Evolutionary conservation across 2,113 vertebrate species (phyloP).

Genomic region (Girardinichthys multiradiatus): DNA sequence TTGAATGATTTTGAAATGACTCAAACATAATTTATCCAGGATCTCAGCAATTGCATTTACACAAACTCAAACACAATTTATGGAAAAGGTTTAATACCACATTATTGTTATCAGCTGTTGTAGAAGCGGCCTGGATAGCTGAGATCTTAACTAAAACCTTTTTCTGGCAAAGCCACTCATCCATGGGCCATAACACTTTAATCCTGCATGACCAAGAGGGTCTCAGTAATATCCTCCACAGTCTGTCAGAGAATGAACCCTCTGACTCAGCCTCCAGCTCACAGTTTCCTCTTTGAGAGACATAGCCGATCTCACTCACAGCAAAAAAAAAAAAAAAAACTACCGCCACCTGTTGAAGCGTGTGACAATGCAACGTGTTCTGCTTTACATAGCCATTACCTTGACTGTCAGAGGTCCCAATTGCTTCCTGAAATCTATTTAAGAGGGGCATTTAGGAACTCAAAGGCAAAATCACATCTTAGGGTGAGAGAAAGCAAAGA

Average conservation of each 20-base stretch:
- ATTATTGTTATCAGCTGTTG: not conserved
- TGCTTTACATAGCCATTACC: constrained; percentile 42
- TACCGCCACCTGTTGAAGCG: constrained; percentile 45
- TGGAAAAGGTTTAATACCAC: not conserved
- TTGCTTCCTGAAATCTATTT: constrained; percentile 69
- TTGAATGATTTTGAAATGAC: not conserved
- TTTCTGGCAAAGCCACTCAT: constrained; percentile 18
- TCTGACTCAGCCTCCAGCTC: constrained; percentile 45
- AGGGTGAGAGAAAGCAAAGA: not conserved
- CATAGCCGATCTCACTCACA: constrained; percentile 12
- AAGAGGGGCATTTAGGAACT: constrained; percentile 56
- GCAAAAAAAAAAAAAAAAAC: too few relatives aligned
- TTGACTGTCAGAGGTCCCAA: constrained; percentile 46
- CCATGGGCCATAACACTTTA: constrained; percentile 18
- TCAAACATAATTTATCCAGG: not conserved
- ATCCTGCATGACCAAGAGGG: constrained; percentile 29
- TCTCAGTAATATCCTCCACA: constrained; percentile 45
- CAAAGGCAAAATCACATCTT: constrained; percentile 14
- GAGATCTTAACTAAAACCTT: constrained; percentile 7
- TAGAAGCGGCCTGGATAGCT: not conserved
- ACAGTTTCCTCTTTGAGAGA: constrained; percentile 41
- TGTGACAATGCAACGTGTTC: constrained; percentile 38
- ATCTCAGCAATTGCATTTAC: not conserved
- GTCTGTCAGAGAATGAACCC: constrained; percentile 43
- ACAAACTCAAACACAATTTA: not conserved